Evolutionary conservation across 2,113 vertebrate genomes (phyloP), one percentile per base, ranked within the genome.

Genomic region (Vulpes vulpes): DNA sequence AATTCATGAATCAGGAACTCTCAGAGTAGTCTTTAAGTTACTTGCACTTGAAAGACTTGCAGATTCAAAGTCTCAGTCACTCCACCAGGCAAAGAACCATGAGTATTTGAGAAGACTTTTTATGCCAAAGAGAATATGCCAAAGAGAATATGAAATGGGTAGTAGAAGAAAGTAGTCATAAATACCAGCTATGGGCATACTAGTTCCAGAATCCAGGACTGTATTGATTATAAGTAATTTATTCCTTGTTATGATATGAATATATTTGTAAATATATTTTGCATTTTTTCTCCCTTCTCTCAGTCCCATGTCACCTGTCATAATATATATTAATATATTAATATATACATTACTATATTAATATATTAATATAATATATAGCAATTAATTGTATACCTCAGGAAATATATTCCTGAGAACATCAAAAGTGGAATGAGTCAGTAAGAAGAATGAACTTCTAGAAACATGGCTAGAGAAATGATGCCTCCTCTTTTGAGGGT

Each of bases 1-100:
- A 91, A 94, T 67, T 81, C 14, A 81, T 82, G 62, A 89, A 86
- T 94, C 35, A 71, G 14, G n/a, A 89, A 71, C 32, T 67, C 30
- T 71, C 30, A 51, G 43, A 69, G 1, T 60, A 57, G 25, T 7
- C 11, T 92, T 82, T 59, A 91, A 69, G 57, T 88, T 87, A 57
- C 38, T 65, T 71, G 25, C 2, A 94, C 12, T 12, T 84, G 15
- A 96, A 96, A 88, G 25, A 93, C 69, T 16, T 71, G 2, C 8
- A 86, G 35, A 71, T 87, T 89, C 27, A 22, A 90, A 84, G 4
- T 83, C 10, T 49, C 11, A 91, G 23, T 51, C 43, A 84, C 4
- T 5, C 2, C 3, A 88, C 15, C 14, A 49, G 11, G 32, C 49
- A 96, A 89, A 95, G 11, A 79, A n/a, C 0, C 22, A 76, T 17